Conservation (phyloP, 2,888 invertebrate genomes). For the Epistrophe eligans region DNA sequence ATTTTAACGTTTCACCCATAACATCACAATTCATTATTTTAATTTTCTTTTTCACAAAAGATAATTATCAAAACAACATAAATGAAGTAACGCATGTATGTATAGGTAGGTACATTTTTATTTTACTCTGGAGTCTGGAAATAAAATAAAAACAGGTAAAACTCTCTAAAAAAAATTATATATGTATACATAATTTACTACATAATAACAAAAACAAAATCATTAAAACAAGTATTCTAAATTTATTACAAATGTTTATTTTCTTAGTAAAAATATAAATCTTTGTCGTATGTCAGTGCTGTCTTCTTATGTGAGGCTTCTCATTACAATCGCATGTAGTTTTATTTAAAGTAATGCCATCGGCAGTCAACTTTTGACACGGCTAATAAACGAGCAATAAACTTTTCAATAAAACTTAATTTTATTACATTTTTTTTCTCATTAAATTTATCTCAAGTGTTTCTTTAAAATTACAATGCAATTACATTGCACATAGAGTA, state of each 20-base stretch:
- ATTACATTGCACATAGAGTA: background rate
- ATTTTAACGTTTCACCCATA: constrained; percentile 1
- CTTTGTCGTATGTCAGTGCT: constrained; percentile 3
- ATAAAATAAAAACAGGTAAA: background rate
- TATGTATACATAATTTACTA: no score
- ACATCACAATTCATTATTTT: background rate
- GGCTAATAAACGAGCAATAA: constrained; percentile 28
- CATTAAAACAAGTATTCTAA: constrained; percentile 12
- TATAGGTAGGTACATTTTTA: background rate
- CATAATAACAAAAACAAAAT: background rate
- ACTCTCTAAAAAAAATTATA: background rate
- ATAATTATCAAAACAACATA: background rate
- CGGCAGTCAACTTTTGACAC: constrained; percentile 4
- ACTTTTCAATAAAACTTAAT: constrained; percentile 13
- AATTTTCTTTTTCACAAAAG: background rate
- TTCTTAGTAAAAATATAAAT: constrained; percentile 16
- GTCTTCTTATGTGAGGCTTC: background rate
- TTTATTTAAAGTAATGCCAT: constrained; percentile 8
- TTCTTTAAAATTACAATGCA: constrained; percentile 18
- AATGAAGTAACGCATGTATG: background rate
- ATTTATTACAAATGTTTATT: constrained; percentile 11
- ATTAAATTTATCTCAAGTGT: constrained; percentile 13
- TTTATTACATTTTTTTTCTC: constrained; percentile 15
- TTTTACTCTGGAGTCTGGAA: background rate
- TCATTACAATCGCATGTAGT: background rate